A percentile compares a stretch with the other conserved stretches of the same genome.
phyloP scores from a whole-genome alignment of 2,113 vertebrate species.

The Bambusicola thoracicus region DNA sequence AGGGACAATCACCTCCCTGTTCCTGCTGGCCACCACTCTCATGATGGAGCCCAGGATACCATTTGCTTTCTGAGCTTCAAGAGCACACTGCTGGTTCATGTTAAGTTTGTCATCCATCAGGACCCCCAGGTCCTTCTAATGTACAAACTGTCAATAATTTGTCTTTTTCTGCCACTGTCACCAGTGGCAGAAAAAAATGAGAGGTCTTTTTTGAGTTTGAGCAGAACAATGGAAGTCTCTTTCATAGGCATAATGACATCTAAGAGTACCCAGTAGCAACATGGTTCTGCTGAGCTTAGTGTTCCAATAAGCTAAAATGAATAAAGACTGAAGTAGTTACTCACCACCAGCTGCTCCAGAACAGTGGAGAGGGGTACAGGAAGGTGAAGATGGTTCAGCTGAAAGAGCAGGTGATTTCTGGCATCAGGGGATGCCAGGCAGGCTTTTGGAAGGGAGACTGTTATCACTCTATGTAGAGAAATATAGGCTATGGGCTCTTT shows the following conservation, averaged over 20 bases:
- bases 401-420: neutral
- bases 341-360: neutral
- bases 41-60: no score
- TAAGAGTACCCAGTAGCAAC: neutral
- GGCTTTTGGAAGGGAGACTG: neutral
- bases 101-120: no score
- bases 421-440: neutral
- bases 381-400: neutral
- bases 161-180: neutral
- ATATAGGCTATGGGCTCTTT: neutral
- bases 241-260: neutral
- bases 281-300: neutral
- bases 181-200: no score
- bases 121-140: no score
- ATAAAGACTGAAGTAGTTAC: neutral
- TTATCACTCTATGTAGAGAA: neutral
- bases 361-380: neutral
- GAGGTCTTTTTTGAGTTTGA: neutral
- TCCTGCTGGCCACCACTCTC: no score
- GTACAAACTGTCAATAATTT: neutral
- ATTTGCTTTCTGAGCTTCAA: no score
- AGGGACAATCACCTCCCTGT: no score
- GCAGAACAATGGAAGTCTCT: neutral
- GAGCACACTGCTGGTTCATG: no score
- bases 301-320: neutral